Evolutionary conservation across 2,888 invertebrate species (phyloP).

Genomic region (Drosophila kambysellisi): DNA sequence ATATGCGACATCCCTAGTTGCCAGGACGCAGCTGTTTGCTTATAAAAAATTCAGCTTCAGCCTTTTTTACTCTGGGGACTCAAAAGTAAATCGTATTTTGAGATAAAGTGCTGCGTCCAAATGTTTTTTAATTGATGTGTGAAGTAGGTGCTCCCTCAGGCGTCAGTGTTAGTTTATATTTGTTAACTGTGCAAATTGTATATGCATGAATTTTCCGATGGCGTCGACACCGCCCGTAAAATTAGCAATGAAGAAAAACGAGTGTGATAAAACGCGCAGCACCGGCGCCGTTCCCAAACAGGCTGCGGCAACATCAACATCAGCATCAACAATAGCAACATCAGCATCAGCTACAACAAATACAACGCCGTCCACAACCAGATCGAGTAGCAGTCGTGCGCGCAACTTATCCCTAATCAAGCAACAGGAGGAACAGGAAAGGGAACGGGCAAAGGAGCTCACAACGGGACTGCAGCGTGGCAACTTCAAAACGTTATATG

Average conservation of each 20-base stretch:
- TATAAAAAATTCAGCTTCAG: slow-evolving; percentile 5
- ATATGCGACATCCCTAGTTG: slow-evolving; percentile 9
- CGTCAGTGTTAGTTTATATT: slow-evolving; percentile 28
- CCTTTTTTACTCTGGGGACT: not conserved
- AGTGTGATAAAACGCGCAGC: slow-evolving; percentile 43
- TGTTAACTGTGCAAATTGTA: slow-evolving; percentile 29
- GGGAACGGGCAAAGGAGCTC: slow-evolving; percentile 85
- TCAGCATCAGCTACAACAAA: slow-evolving; percentile 40
- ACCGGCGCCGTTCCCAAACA: slow-evolving; percentile 75
- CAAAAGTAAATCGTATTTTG: not conserved
- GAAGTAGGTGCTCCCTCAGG: slow-evolving; percentile 7
- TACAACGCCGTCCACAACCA: slow-evolving; percentile 27
- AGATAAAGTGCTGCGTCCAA: not conserved
- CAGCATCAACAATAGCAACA: slow-evolving; percentile 13
- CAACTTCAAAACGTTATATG: slow-evolving; percentile 86
- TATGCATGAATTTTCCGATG: slow-evolving; percentile 44
- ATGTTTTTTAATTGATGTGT: slow-evolving; percentile 1
- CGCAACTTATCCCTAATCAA: slow-evolving; percentile 45
- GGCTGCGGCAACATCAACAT: slow-evolving; percentile 29
- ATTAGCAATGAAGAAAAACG: slow-evolving; percentile 60
- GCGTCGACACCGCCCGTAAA: slow-evolving; percentile 56
- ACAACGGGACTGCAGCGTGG: slow-evolving; percentile 88
- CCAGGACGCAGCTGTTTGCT: slow-evolving; percentile 53
- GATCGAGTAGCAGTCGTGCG: slow-evolving; percentile 36
- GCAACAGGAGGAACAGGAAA: slow-evolving; percentile 64